Evolutionary conservation across 2,797 vertebrate species (phyloP), one percentile per base, ranked within the genome.

Genomic region (Cygnus olor): DNA sequence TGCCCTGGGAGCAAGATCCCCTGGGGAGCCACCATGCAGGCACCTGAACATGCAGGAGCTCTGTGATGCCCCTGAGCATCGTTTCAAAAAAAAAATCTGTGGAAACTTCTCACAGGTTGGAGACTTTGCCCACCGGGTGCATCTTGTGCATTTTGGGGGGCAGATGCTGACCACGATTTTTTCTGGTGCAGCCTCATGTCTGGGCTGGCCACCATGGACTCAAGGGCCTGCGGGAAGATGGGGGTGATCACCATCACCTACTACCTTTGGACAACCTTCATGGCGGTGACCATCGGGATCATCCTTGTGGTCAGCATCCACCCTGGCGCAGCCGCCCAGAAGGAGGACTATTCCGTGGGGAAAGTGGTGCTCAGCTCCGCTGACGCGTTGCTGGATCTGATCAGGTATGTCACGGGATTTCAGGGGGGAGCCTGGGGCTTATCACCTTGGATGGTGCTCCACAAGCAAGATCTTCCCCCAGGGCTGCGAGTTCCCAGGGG

Each of bases 181-280:
- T 88, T 69, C 69, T 68, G 27, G 88, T 68, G 24, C 95, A 99
- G 99, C 97, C 97, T 99, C 82, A 99, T 99, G 98, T 99, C 99
- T 0, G 98, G 99, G 5, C 93, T 99, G 92, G 99, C 99, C 14
- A 99, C 98, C 6, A 99, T 99, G 98, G 99, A 99, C 97, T 98
- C 99, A 8, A 98, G 97, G 81, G 98, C 98, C 22, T 99, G 98
- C 0, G 99, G 98, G 71, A 97, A 98, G 80, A 98, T 99, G 98
- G 99, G 99, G 4, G 90, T 99, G 63, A 98, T 99, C 84, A 99
- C 98, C 6, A 98, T 99, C 94, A 99, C 99, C 27, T 99, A 99
- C 93, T 99, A 99, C 94, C 98, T 99, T 60, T 99, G 99, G 99
- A 99, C 99, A 77, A 99, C 99, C 60, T 99, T 99, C 97, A 97